Percentiles rank a stretch among this genome's conserved stretches.
Evolutionary conservation across 2,113 vertebrate genomes (phyloP).

Genomic region (Mesembrinibis cayennensis): DNA sequence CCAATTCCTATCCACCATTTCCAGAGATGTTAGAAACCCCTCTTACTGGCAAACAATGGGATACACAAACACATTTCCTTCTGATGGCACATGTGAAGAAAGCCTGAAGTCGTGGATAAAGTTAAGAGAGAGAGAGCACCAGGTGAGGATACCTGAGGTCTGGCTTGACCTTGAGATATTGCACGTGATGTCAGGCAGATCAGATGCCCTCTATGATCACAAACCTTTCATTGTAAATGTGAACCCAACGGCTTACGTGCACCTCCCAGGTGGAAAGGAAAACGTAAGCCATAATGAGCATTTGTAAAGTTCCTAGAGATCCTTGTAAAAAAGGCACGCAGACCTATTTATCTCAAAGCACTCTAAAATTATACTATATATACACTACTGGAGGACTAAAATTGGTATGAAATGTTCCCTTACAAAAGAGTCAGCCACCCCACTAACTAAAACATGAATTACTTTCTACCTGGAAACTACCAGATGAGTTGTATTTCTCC

Average conservation of each 20-base stretch:
- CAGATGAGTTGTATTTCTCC: not conserved
- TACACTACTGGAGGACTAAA: not conserved
- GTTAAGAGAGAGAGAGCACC: not conserved
- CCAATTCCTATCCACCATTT: not conserved
- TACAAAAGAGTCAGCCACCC: not conserved
- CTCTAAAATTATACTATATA: not conserved
- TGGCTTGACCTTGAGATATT: not conserved
- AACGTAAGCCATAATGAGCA: not conserved
- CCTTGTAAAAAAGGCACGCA: not conserved
- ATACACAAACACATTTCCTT: not conserved
- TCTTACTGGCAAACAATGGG: not conserved
- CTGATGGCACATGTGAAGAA: accelerated
- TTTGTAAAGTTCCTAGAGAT: not conserved
- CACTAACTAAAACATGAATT: not conserved
- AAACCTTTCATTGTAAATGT: not conserved
- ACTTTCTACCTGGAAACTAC: not conserved
- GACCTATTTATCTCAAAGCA: not conserved
- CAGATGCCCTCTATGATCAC: not conserved
- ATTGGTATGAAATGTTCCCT: not conserved
- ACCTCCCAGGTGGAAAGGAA: not conserved
- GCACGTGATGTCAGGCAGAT: not conserved
- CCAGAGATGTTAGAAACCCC: not conserved
- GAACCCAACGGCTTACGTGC: not conserved
- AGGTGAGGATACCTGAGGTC: not conserved
- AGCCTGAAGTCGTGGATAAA: not conserved